Conservation (phyloP, 2,888 invertebrate genomes). For the Himalopsyche japonica region DNA sequence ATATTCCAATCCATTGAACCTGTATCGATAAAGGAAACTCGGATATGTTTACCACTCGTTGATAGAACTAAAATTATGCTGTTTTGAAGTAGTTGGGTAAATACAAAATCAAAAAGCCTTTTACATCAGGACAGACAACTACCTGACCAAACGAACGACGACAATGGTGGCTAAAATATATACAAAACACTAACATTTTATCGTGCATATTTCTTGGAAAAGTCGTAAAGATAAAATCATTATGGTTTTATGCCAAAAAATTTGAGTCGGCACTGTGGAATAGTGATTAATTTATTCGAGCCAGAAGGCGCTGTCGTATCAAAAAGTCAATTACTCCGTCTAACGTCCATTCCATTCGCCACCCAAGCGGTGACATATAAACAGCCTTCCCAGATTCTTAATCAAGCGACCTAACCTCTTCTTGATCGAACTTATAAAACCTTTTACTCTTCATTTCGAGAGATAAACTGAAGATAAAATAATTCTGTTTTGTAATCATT, state of each 20-base stretch:
- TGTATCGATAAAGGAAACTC: too few relatives aligned
- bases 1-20: too few relatives aligned
- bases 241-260: conserved; percentile 5
- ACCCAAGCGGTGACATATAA: conserved; percentile 7
- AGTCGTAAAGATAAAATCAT: background rate
- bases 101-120: too few relatives aligned
- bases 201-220: background rate
- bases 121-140: too few relatives aligned
- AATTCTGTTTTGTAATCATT: too few relatives aligned
- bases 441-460: background rate
- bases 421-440: background rate
- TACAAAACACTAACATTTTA: background rate
- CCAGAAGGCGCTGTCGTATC: background rate
- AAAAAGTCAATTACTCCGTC: conserved; percentile 4
- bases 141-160: too few relatives aligned
- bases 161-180: too few relatives aligned
- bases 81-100: too few relatives aligned
- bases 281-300: conserved; percentile 13
- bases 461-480: background rate
- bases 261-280: background rate
- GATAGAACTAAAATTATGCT: too few relatives aligned
- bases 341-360: conserved; percentile 4
- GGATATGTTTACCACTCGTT: too few relatives aligned
- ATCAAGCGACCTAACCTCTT: background rate
- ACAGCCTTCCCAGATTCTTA: background rate